A percentile compares a stretch with the other conserved stretches of the same genome.
These are phyloP conservation scores for Callionymus lyra DNA, from an alignment of 2,113 vertebrate species.

Conservation along the genomic window DNA sequence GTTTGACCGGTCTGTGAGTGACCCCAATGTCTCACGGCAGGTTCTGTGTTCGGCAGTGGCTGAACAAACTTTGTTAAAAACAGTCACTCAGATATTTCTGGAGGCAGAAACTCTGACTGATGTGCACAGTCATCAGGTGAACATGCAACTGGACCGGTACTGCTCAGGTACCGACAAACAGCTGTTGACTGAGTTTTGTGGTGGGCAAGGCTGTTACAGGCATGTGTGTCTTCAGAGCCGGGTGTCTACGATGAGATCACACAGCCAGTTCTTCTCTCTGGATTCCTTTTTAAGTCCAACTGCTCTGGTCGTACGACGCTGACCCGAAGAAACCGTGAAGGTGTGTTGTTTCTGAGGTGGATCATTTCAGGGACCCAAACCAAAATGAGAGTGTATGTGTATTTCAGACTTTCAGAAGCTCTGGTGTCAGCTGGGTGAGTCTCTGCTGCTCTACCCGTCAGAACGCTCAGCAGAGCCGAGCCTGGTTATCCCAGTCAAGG, in stretches of 20 bases:
- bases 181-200: too few species aligned
- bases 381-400: too few species aligned
- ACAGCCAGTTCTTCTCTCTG: slow-evolving; percentile 74
- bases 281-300: slow-evolving; percentile 77
- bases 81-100: slow-evolving; percentile 80
- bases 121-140: too few species aligned
- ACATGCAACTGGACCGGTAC: too few species aligned
- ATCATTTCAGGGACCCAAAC: neutral
- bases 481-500: slow-evolving; percentile 65
- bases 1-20: neutral
- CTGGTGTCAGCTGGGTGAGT: slow-evolving; percentile 78
- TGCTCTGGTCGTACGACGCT: slow-evolving; percentile 59
- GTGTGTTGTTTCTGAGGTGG: slow-evolving; percentile 38
- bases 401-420: slow-evolving; percentile 76
- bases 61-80: slow-evolving; percentile 84
- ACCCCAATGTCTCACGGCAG: slow-evolving; percentile 42
- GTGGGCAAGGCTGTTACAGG: neutral
- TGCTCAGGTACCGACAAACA: too few species aligned
- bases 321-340: slow-evolving; percentile 74
- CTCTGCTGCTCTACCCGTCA: slow-evolving; percentile 73
- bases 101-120: slow-evolving; percentile 56
- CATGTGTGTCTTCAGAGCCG: slow-evolving; percentile 35
- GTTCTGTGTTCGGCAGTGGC: slow-evolving; percentile 76
- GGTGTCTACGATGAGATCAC: slow-evolving; percentile 90
- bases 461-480: slow-evolving; percentile 67